Conservation (phyloP, 2,113 vertebrate genomes). For the Xerus inauris region DNA sequence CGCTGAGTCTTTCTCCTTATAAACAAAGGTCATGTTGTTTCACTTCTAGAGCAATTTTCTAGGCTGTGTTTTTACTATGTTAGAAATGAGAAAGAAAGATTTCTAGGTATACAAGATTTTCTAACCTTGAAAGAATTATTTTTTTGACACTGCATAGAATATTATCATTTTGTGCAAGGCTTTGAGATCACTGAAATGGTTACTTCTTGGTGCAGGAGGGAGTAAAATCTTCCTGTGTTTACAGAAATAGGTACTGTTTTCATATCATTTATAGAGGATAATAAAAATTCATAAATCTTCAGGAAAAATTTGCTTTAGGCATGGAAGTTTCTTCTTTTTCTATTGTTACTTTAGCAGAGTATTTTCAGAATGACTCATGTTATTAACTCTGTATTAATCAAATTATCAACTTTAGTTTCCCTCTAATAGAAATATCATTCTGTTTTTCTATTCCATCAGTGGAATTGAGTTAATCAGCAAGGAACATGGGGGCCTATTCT, state of each 20-base stretch:
- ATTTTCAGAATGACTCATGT: neutral
- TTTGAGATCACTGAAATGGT: neutral
- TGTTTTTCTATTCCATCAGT: neutral
- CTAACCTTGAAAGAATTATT: neutral
- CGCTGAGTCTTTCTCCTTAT: conserved; percentile 28
- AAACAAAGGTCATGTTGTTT: conserved; percentile 62
- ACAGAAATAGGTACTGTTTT: neutral
- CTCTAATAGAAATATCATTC: conserved; percentile 5
- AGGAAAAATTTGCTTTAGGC: neutral
- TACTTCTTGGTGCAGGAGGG: neutral
- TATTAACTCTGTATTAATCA: neutral
- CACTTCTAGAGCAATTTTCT: conserved; percentile 44
- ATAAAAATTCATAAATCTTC: neutral
- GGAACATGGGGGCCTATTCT: neutral
- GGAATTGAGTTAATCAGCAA: neutral
- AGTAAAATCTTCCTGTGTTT: neutral
- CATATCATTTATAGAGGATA: neutral
- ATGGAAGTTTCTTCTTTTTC: neutral
- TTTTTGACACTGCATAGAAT: neutral
- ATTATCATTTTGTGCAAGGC: neutral
- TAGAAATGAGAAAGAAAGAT: conserved; percentile 43
- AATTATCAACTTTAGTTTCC: neutral
- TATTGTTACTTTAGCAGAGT: neutral
- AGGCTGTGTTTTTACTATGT: conserved; percentile 13
- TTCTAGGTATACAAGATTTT: too few relatives aligned